phyloP scores from a whole-genome alignment of 2,797 vertebrate species.

The Darevskia nairensis region DNA sequence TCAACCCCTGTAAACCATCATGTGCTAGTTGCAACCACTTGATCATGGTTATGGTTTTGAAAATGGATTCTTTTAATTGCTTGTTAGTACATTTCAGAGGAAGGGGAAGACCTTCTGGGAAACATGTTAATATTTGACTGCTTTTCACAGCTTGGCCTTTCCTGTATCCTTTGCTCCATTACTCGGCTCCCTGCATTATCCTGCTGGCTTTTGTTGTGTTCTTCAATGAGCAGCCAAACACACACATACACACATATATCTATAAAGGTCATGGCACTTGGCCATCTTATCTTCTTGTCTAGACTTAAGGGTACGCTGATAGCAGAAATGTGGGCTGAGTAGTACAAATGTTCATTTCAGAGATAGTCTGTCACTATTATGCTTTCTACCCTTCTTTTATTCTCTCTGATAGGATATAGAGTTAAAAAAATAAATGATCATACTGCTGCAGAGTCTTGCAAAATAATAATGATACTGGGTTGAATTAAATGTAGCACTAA shows the following conservation, averaged over 20 bases:
- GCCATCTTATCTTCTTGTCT: not conserved
- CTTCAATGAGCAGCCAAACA: not conserved
- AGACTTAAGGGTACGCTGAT: not conserved
- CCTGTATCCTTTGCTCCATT: not conserved
- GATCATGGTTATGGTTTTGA: not conserved
- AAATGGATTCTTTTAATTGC: not conserved
- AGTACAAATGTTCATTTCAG: too few species aligned
- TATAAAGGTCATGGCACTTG: not conserved
- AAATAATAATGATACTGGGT: conserved; percentile 1
- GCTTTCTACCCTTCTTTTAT: not conserved
- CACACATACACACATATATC: not conserved
- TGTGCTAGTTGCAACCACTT: not conserved
- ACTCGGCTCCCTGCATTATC: not conserved
- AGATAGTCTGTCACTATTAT: not conserved
- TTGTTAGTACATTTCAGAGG: not conserved
- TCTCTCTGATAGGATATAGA: not conserved
- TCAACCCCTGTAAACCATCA: too few species aligned
- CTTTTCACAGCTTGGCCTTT: not conserved
- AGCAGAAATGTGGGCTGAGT: not conserved
- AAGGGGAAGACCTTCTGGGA: not conserved
- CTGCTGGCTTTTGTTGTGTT: not conserved
- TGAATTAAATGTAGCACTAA: too few species aligned
- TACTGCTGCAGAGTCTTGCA: not conserved
- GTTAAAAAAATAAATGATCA: not conserved
- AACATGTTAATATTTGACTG: not conserved